Evolutionary conservation across 2,797 vertebrate genomes (phyloP), one percentile per base, ranked within the genome.

Genomic region (Rhincodon typus): DNA sequence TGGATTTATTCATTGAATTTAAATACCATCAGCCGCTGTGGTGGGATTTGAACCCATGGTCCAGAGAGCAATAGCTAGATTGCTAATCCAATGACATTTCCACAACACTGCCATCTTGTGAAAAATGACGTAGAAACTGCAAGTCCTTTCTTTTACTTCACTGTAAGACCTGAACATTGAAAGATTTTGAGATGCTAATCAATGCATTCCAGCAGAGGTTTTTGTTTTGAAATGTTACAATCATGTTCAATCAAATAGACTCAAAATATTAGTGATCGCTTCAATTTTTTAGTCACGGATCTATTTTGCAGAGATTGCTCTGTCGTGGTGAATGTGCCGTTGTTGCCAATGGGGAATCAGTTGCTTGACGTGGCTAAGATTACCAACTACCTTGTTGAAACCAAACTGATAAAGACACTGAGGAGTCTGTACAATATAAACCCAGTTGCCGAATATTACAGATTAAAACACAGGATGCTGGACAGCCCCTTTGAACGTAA

Each of bases 401-500:
- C 98, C 96, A 98, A 98, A 97, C 96, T 98, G 13, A 96, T 98
- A 96, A 97, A 96, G 96, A 98, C 98, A 8, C 97, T 98, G 66
- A 96, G 96, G 94, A 96, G 96, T 4, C 96, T 98, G 1, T 96
- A 97, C 90, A 96, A 96, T 50, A 46, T 97, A 96, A 98, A 97
- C 88, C 95, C 98, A 21, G 96, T 96, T 0, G 98, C 98, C 0
- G 97, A 98, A 96, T 97, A 98, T 84, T 98, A 98, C 0, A 96
- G 97, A 94, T 97, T 98, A 84, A 98, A 98, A 96, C 97, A 96
- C 96, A 97, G 96, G 96, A 97, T 98, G 96, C 98, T 98, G 98
- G 98, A 98, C 96, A 98, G 98, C 96, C 98, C 98, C 0, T 98
- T 98, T 94, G 97, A 97, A 96, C n/a, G 98, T 98, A 97, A 98